Conservation (phyloP, 2,797 vertebrate genomes). For the Alauda arvensis region DNA sequence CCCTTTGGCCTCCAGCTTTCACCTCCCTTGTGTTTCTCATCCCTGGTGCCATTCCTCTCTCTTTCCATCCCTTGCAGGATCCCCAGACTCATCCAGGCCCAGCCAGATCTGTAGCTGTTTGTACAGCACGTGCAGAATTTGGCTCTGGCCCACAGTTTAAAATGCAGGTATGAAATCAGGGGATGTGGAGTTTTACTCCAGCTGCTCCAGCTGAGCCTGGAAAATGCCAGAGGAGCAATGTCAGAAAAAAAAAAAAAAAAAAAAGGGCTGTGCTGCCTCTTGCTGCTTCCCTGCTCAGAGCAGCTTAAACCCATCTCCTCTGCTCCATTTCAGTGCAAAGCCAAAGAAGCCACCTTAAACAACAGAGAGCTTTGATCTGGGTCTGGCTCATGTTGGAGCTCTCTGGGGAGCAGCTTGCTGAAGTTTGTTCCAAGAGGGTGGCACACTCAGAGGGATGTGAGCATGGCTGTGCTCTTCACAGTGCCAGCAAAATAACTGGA, state of each 20-base stretch:
- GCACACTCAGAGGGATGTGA: neutral
- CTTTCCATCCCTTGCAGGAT: neutral
- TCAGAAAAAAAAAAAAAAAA: no score
- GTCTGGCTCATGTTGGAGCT: neutral
- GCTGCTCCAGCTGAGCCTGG: neutral
- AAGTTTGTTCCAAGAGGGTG: neutral
- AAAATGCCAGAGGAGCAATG: neutral
- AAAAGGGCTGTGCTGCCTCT: neutral
- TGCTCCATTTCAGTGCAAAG: neutral
- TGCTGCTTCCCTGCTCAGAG: neutral
- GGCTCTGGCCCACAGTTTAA: neutral
- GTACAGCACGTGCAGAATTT: rapidly evolving
- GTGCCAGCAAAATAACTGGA: neutral
- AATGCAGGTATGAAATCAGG: neutral
- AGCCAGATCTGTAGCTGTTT: neutral
- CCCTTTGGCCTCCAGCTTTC: neutral
- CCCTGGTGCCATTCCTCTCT: neutral
- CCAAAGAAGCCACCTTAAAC: neutral
- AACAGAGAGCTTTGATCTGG: neutral
- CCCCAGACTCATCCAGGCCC: neutral
- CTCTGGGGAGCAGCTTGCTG: neutral
- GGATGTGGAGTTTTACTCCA: neutral
- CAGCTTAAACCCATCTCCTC: neutral
- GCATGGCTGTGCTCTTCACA: neutral
- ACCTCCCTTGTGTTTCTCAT: neutral